Evolutionary conservation across 2,888 invertebrate genomes (phyloP), one percentile per base, ranked within the genome.

Genomic region (Tinea semifulvella): DNA sequence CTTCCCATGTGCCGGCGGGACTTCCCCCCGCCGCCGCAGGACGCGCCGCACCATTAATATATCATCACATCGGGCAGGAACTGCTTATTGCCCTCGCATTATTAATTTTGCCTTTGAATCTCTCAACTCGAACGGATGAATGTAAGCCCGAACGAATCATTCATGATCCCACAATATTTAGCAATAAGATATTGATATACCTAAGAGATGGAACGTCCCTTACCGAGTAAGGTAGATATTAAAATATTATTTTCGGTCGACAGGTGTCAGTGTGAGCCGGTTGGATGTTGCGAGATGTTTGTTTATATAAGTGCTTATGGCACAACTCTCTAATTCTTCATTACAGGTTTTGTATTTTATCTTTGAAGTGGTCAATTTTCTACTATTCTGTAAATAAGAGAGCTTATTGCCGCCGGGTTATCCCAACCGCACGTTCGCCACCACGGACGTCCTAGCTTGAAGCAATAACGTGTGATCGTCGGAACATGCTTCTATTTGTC

Each of bases 121-220:
- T 31, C 10, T 31, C 31, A n/a, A 31, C 6, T 13, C 13, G 31
- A 31, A 31, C n/a, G n/a, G 11, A 11, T 31, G 13, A 31, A 31
- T 14, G 14, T 13, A 2, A 36, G 10, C 10, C 10, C 16, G 36
- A 36, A 7, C 25, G 36, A 36, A 18, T 36, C 42, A 27, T 22
- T 40, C 56, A 56, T 49, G 47, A 57, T 59, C 63, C 43, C 17
- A 28, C 66, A 61, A 58, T 69, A 68, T 60, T 77, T 79, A 80
- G 80, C 76, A 75, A 75, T 80, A 80, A 80, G 80, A 73, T 69
- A 44, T 68, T 69, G 68, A 76, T 75, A 73, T 73, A 77, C 69
- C 72, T 77, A 79, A 77, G 77, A 73, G 70, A 76, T 75, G 70
- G 76, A 77, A 80, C 80, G 79, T 80, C 80, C 80, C 80, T 79